Evolutionary conservation across 1,140 invertebrate species (phyloP).

Genomic region (Lasaia peninsularis): DNA sequence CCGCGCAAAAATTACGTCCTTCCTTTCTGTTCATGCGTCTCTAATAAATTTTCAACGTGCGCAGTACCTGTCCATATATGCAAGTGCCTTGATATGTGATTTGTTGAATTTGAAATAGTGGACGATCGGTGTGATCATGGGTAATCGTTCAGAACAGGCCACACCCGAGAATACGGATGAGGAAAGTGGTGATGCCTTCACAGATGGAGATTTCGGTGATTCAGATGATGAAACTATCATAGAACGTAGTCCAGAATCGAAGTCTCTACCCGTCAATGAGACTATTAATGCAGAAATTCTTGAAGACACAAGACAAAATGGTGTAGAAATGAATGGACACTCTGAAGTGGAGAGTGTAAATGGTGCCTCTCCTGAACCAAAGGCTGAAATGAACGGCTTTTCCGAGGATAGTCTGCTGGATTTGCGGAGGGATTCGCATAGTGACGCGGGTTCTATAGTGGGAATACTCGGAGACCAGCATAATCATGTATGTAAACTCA

Average conservation of each 20-base stretch:
- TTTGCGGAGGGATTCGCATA: conserved; percentile 45
- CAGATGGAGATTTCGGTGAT: conserved; percentile 67
- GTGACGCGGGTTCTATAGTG: conserved; percentile 62
- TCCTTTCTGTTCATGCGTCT: conserved; percentile 48
- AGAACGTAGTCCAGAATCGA: conserved; percentile 31
- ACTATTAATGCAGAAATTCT: conserved; percentile 47
- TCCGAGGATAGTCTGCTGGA: conserved; percentile 17
- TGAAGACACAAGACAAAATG: conserved; percentile 22
- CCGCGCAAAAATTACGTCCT: conserved; percentile 47
- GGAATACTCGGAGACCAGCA: conserved; percentile 73
- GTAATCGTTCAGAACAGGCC: conserved; percentile 42
- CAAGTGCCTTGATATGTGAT: background rate
- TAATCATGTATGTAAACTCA: conserved; percentile 63
- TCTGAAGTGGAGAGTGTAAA: conserved; percentile 13
- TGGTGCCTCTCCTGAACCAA: conserved; percentile 9
- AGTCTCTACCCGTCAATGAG: conserved; percentile 50
- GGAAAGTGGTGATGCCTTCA: conserved; percentile 66
- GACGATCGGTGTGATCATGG: conserved; percentile 36
- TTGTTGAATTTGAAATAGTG: background rate
- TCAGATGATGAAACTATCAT: conserved; percentile 58
- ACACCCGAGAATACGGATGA: conserved; percentile 61
- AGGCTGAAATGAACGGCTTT: background rate
- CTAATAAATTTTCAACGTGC: conserved; percentile 21
- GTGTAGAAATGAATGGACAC: conserved; percentile 25
- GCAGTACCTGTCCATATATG: conserved; percentile 6